Base-by-base conservation (phyloP, 1,140 invertebrate genomes). In the Lepidostoma basale region DNA sequence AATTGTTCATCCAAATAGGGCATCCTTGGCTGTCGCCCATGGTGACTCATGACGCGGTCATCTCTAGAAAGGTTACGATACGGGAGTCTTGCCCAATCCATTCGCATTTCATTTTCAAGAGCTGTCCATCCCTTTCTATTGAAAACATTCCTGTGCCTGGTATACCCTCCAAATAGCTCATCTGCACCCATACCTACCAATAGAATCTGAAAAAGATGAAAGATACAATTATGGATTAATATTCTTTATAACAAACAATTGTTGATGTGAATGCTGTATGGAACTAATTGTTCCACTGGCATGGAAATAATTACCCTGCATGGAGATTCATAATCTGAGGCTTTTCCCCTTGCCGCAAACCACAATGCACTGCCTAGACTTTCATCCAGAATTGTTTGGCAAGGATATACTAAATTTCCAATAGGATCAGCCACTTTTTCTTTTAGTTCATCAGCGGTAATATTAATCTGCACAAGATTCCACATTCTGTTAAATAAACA, bases 1-100 rank as follows among this genome's bases (percentile, higher is more conserved):
- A 98, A 82, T 69, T 90, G 83, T 82, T 99, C 97, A 84, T 98
- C 97, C 25, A 99, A 85, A 84, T 94, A 99, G n/a, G 98, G 97
- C 74, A 93, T 89, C 69, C 97, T 84, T 5, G 89, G 85, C 75
- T 92, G 90, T 70, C 90, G 84, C 0, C 92, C 90, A 79, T 91
- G 89, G 79, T 94, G 91, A 68, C 88, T 87, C 65, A 92, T 87
- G 8, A 95, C 86, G 74, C 97, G 87, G 78, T 99, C 96, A 84
- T 99, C 97, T 73, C 97, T 85, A 0, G 95, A 95, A 22, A 98
- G 85, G 85, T 99, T 99, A 76, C 97, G 85, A 23, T 88, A 86
- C n/a, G 93, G 90, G 73, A 99, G 94, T 77, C 94, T 86, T 58
- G 86, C 84, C 77, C 97, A 88, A 77, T 98, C 96, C 56, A 85